Percentiles rank a stretch among this genome's conserved stretches.
Conservation (phyloP, 2,113 vertebrate genomes). For the Saimiri boliviensis region DNA sequence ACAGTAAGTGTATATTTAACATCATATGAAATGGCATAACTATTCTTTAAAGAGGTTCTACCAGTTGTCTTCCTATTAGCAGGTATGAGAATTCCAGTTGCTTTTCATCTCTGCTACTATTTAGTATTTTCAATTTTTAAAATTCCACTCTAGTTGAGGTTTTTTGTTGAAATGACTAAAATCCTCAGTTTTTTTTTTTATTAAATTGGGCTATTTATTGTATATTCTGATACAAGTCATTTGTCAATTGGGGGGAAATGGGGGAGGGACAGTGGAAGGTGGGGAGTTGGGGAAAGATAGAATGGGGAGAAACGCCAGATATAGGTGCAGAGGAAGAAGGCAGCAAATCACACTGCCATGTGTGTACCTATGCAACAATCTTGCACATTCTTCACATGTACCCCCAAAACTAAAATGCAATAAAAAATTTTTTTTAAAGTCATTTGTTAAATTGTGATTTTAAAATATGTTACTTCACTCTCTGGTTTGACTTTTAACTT, state of each 20-base stretch:
- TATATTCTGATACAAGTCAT: not conserved
- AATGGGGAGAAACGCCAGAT: too few species aligned
- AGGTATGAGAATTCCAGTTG: not conserved
- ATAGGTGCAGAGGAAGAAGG: too few species aligned
- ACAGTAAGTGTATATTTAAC: not conserved
- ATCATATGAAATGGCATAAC: not conserved
- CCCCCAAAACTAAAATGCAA: too few species aligned
- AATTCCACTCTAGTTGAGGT: not conserved
- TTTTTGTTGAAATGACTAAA: not conserved
- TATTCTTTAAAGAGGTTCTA: not conserved
- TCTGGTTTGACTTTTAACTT: not conserved
- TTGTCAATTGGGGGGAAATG: too few species aligned
- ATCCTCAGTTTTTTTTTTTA: not conserved
- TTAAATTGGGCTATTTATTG: not conserved
- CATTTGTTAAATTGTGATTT: not conserved
- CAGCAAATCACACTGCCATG: too few species aligned
- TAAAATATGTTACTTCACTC: not conserved
- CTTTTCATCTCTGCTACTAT: not conserved
- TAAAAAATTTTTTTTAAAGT: too few species aligned
- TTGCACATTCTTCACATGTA: too few species aligned
- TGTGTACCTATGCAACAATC: too few species aligned
- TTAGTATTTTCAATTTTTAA: not conserved
- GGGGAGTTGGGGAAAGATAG: too few species aligned
- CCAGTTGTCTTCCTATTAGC: not conserved
- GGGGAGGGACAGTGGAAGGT: too few species aligned